These are phyloP conservation scores for Sepioteuthis lessoniana DNA, from an alignment of 2,888 invertebrate genomes.

Conservation along the genomic window DNA sequence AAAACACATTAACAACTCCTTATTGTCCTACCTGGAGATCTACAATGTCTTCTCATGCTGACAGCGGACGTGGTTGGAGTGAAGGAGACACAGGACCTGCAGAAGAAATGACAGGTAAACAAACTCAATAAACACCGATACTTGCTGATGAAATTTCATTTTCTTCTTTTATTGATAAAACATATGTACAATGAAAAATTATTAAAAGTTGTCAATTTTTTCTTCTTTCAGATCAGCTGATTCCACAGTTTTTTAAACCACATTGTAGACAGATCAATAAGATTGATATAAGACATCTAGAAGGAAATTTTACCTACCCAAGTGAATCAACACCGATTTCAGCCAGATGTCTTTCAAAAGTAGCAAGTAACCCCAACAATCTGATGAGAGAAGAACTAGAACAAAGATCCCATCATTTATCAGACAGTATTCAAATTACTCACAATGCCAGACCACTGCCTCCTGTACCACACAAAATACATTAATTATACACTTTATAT, in stretches of 20 bases:
- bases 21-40: not conserved
- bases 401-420: not conserved
- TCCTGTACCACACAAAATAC: conserved; percentile 21
- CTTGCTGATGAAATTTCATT: not conserved
- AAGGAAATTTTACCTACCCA: not conserved
- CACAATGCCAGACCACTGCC: conserved; percentile 33
- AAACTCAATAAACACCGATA: not conserved
- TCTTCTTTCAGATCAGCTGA: not conserved
- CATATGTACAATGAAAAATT: not conserved
- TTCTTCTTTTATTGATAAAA: not conserved
- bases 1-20: not conserved
- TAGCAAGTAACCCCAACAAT: not conserved
- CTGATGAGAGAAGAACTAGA: not conserved
- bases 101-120: not conserved
- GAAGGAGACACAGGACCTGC: not conserved
- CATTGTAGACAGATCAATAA: not conserved
- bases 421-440: not conserved
- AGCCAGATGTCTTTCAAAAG: not conserved
- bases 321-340: not conserved
- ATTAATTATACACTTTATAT: not conserved
- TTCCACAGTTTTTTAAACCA: not conserved
- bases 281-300: not conserved
- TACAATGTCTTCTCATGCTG: not conserved
- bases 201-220: not conserved
- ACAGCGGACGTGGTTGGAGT: not conserved